Percentiles rank a stretch among this genome's conserved stretches.
These are phyloP conservation scores for Antheraea mylitta DNA, from an alignment of 1,140 invertebrate genomes.

Conservation along the genomic window DNA sequence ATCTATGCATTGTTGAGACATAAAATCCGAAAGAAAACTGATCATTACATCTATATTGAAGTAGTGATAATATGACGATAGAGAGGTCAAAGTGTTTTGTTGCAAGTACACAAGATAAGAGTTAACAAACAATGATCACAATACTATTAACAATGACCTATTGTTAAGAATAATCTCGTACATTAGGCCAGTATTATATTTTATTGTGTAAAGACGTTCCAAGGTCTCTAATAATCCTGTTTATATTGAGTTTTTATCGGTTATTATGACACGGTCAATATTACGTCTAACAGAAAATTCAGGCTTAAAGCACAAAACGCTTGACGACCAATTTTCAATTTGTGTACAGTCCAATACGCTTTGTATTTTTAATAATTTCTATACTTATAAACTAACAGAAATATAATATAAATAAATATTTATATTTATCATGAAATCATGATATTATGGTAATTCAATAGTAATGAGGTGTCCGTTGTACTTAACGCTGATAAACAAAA, in stretches of 20 bases:
- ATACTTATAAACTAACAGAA: too few relatives aligned
- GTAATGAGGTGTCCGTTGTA: too few relatives aligned
- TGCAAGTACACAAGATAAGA: constrained; percentile 14
- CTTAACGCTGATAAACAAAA: too few relatives aligned
- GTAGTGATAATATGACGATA: constrained; percentile 55
- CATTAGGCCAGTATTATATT: neutral
- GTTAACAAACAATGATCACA: constrained; percentile 3
- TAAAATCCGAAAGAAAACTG: constrained; percentile 25
- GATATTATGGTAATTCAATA: too few relatives aligned
- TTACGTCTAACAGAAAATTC: too few relatives aligned
- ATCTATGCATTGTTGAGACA: constrained; percentile 45
- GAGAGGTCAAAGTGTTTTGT: constrained; percentile 48
- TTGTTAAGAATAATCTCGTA: neutral
- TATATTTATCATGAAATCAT: too few relatives aligned
- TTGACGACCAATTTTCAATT: too few relatives aligned
- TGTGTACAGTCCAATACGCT: too few relatives aligned
- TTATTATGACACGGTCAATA: too few relatives aligned
- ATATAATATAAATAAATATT: too few relatives aligned
- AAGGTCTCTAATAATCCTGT: neutral
- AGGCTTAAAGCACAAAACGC: too few relatives aligned
- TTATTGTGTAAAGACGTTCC: neutral
- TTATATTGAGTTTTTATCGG: neutral
- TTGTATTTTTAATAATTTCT: too few relatives aligned
- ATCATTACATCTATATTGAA: constrained; percentile 38
- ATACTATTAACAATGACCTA: constrained; percentile 4